These are phyloP conservation scores for Sylvietta virens DNA, from an alignment of 2,113 vertebrate species.

Conservation along the genomic window DNA sequence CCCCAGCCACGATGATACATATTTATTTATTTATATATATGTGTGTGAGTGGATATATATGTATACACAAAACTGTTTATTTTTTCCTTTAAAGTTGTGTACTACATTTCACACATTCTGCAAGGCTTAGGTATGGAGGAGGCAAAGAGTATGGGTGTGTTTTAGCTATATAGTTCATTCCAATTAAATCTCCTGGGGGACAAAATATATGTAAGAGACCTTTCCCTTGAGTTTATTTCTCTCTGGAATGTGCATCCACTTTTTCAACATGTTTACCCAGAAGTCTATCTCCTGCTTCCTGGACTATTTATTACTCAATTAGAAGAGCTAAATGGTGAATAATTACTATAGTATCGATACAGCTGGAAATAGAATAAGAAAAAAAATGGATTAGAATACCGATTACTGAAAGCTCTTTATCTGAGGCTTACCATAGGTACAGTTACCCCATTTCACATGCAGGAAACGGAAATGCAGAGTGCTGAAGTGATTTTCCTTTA, in stretches of 20 bases:
- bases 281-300: conserved; percentile 1
- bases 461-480: background rate
- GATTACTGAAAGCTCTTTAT: background rate
- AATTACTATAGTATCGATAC: background rate
- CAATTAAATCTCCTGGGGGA: background rate
- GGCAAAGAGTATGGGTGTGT: background rate
- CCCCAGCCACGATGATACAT: background rate
- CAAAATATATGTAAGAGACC: background rate
- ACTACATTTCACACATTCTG: background rate
- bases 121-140: background rate
- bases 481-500: background rate
- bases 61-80: background rate
- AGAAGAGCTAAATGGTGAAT: conserved; percentile 16
- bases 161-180: background rate
- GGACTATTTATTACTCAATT: conserved; percentile 26
- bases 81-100: background rate
- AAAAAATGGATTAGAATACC: background rate
- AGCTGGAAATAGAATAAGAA: background rate
- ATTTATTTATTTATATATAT: background rate
- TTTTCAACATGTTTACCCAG: background rate
- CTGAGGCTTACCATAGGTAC: background rate
- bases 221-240: background rate
- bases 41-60: background rate
- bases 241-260: background rate
- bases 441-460: background rate